Base-by-base conservation (phyloP, 2,797 vertebrate species). In the Oreochromis mossambicus region DNA sequence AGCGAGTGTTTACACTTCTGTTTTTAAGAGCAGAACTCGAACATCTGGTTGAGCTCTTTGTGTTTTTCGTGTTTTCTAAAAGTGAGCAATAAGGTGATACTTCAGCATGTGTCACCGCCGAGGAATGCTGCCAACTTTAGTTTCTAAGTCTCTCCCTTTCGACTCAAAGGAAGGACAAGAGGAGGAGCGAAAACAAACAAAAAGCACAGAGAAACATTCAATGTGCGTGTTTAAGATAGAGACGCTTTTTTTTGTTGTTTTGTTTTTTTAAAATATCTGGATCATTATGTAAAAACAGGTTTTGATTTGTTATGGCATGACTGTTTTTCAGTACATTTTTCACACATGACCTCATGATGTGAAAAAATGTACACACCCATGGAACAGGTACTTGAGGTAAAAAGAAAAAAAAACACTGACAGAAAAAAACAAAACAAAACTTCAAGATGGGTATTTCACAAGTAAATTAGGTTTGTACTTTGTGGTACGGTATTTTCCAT, bases 301-400 rank as follows among this genome's bases (percentile, higher is more conserved):
- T 95, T 95, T 92, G 97, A 98, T 98, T 96, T 97, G 98, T 98
- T 92, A 96, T 86, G 96, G 97, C 98, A 98, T 83, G 98, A 97
- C 93, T 98, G 97, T 97, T 98, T 98, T 99, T 98, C 96, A 97
- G 95, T 97, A 96, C 96, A 99, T 99, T 98, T 99, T 98, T 99
- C 94, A 95, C 95, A 96, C 94, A 96, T 99, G 97, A 98, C 94
- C 96, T 98, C 97, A 98, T 95, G 91, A 96, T 83, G 88, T 87
- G 52, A 81, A 86, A 86, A 88, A 91, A 87, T 94, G 96, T 94
- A 97, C 97, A 97, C 98, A 97, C 98, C 98, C 98, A 97, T 89
- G 89, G 92, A 97, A 96, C 94, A 96, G 95, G 96, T 95, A 97
- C 95, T 96, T 96, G 95, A 96, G 82, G 92, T 91, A 90, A 92